phyloP scores from a whole-genome alignment of 30 jellyfish, hydroid and myxozoan genomes.

The Rhopilema esculentum region DNA sequence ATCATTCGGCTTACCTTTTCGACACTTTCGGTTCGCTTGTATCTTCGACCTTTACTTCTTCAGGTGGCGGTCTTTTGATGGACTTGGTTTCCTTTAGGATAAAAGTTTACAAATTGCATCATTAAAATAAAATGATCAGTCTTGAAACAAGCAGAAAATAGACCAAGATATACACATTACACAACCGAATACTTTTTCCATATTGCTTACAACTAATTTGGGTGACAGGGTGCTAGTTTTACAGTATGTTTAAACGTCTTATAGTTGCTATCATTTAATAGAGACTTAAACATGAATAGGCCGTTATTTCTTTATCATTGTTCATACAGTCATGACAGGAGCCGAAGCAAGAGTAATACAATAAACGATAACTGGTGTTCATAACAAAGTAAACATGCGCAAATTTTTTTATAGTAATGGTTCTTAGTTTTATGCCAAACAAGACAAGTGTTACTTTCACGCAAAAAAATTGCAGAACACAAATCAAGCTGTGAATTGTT shows the following conservation, averaged over 20 bases:
- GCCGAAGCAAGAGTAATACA: too few species aligned
- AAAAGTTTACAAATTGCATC: neutral
- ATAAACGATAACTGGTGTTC: too few species aligned
- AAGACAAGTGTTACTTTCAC: too few species aligned
- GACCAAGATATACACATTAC: too few species aligned
- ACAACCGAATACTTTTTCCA: neutral
- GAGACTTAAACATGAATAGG: neutral
- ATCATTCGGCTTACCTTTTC: slow-evolving; percentile 18
- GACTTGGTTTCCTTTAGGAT: slow-evolving; percentile 42
- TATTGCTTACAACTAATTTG: too few species aligned
- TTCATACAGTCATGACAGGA: too few species aligned
- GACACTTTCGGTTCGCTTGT: slow-evolving; percentile 55
- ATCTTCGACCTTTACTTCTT: slow-evolving; percentile 46
- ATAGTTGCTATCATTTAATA: neutral
- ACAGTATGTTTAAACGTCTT: neutral
- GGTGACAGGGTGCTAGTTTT: neutral
- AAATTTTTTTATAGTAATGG: too few species aligned
- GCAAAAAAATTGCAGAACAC: too few species aligned
- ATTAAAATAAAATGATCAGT: neutral
- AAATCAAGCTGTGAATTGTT: too few species aligned
- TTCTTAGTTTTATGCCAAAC: too few species aligned
- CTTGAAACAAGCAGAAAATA: neutral
- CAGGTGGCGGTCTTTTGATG: slow-evolving; percentile 47
- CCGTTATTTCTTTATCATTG: neutral
- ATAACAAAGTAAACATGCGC: too few species aligned